Evolutionary conservation across 2,113 vertebrate genomes (phyloP).

Genomic region (Crotalus viridis): DNA sequence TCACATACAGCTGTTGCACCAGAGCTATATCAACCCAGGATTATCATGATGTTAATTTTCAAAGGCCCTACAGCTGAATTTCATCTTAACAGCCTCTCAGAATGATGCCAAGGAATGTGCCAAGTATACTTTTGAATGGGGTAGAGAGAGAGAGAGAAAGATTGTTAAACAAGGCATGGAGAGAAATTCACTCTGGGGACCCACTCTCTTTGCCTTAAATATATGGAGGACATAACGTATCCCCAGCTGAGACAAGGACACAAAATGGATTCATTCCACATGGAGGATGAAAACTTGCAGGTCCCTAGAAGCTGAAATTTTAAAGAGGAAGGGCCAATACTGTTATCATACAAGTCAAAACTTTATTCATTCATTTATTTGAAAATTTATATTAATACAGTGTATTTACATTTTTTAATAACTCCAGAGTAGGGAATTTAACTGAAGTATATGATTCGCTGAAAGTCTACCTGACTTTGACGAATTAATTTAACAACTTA

Average conservation of each 20-base stretch:
- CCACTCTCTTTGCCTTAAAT: neutral
- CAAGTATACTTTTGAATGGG: neutral
- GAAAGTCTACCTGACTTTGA: slow-evolving; percentile 10
- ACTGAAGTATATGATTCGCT: slow-evolving; percentile 35
- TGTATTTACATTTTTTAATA: neutral
- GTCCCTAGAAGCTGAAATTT: slow-evolving; percentile 25
- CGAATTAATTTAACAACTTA: slow-evolving; percentile 16
- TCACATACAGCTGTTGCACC: neutral
- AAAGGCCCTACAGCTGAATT: neutral
- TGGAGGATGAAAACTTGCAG: neutral
- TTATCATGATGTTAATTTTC: neutral
- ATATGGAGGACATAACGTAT: neutral
- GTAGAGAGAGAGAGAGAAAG: neutral
- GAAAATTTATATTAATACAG: neutral
- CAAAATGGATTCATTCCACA: neutral
- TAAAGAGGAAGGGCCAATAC: slow-evolving; percentile 29
- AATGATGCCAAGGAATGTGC: neutral
- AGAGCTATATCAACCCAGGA: neutral
- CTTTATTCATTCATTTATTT: neutral
- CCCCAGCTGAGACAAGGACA: neutral
- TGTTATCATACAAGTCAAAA: slow-evolving; percentile 38
- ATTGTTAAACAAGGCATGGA: neutral
- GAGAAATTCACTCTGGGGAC: neutral
- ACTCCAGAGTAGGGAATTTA: neutral
- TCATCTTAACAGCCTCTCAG: neutral